A percentile compares a stretch with the other conserved stretches of the same genome.
Evolutionary conservation across 2,113 vertebrate species (phyloP).

Genomic region (Pelodiscus sinensis): DNA sequence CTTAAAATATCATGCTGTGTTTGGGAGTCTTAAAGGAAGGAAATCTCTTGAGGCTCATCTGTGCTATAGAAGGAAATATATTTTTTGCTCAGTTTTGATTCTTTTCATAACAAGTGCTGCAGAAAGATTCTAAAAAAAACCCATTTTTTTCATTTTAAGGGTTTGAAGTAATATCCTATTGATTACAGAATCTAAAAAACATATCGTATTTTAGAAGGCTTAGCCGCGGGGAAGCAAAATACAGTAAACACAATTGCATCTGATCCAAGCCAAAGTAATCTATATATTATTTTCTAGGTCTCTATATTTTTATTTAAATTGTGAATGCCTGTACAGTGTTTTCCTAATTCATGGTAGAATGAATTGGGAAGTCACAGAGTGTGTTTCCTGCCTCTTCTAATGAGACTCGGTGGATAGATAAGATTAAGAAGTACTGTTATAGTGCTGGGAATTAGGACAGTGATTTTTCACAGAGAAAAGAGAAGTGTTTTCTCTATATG

Average conservation of each 20-base stretch:
- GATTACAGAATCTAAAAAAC: neutral
- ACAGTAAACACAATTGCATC: neutral
- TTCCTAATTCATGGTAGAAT: neutral
- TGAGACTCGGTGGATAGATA: neutral
- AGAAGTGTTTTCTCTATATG: neutral
- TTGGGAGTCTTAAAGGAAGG: neutral
- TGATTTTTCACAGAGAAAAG: neutral
- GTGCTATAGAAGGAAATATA: neutral
- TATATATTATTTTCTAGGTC: neutral
- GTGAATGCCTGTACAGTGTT: neutral
- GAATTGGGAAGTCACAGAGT: rapidly evolving
- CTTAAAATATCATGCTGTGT: neutral
- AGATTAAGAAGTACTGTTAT: neutral
- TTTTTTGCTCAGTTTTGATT: neutral
- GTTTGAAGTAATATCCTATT: neutral
- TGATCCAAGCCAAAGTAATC: neutral
- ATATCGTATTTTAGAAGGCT: neutral
- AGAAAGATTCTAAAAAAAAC: neutral
- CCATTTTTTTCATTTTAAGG: neutral
- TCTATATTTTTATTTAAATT: neutral
- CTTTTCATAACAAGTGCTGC: neutral
- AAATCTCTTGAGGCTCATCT: conserved; percentile 7
- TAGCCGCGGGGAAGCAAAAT: rapidly evolving
- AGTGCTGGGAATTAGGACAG: neutral
- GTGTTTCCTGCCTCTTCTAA: neutral